Base-by-base conservation (phyloP, 2,797 vertebrate genomes). In the Luscinia luscinia region DNA sequence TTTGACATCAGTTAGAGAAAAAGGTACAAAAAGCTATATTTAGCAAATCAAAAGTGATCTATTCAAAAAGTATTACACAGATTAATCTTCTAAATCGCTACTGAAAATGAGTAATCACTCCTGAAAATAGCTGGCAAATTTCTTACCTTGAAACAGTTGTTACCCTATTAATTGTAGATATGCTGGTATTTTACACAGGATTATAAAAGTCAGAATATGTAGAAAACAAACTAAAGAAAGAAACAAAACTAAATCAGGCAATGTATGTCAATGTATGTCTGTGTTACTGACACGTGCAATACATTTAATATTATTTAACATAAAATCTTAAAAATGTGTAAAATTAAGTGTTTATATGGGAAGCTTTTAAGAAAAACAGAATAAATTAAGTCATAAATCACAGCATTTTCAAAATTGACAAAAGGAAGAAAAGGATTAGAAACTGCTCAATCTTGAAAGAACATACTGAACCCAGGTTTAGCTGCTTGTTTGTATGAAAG, bases 1-100 rank as follows among this genome's bases (percentile, higher is more conserved):
- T 87, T 66, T 91, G 72, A 93, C 46, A 70, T 72, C n/a, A 84
- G 57, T 26, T 58, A 49, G 84, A 86, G 21, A 82, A 91, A 93
- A 93, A 61, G 18, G 18, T 80, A 80, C 57, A 64, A 68, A 92
- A 88, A 83, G 15, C 36, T 86, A 38, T 54, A 94, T 77, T 69
- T 75, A 84, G 68, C 36, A 70, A 93, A 92, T 84, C 20, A 92
- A 67, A 86, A 83, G 30, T 27, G 3, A 74, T 58, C 34, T 87
- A 46, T 4, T 9, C 14, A 83, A 62, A 84, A 85, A 87, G 8
- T 72, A 64, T 32, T 61, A 67, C 23, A 87, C 20, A 76, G 58
- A 72, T 58, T 70, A 83, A 64, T 75, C 15, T 86, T 86, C 55
- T 67, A 83, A 82, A 74, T 8, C 73, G 13, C 69, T 54, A 20